These are phyloP conservation scores for Tipula unca DNA, from an alignment of 2,888 invertebrate species.

Conservation along the genomic window DNA sequence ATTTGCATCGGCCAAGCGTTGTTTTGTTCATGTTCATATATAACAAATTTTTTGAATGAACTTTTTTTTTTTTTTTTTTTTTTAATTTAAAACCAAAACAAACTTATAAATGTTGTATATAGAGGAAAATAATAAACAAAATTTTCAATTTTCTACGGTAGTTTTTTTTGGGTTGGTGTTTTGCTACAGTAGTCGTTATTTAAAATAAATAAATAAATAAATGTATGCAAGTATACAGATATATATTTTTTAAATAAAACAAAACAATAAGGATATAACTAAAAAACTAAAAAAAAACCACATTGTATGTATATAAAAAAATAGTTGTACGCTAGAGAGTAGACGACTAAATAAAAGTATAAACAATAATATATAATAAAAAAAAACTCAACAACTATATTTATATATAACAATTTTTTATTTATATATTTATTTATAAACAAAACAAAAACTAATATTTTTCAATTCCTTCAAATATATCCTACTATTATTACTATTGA, in stretches of 20 bases:
- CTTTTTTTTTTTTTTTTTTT: not conserved
- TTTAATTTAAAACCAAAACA: not conserved
- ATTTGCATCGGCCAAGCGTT: conserved; percentile 14
- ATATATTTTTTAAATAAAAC: not conserved
- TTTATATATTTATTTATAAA: not conserved
- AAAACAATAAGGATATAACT: conserved; percentile 9
- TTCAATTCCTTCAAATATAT: conserved; percentile 8
- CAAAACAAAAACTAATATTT: not conserved
- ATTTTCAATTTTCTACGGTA: not conserved
- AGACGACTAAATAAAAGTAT: conserved; percentile 17
- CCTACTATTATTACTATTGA: not conserved
- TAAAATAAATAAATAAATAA: not conserved
- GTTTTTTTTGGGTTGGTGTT: not conserved
- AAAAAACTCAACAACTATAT: not conserved
- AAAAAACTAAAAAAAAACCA: conserved; percentile 14
- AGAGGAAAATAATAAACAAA: not conserved
- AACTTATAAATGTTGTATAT: not conserved
- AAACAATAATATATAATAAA: not conserved
- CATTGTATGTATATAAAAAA: not conserved
- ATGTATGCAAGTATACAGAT: not conserved
- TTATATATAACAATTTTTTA: not conserved
- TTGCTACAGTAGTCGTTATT: not conserved
- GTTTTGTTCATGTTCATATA: not conserved
- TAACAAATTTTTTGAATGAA: too few species aligned
- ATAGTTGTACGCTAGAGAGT: conserved; percentile 18